phyloP scores from a whole-genome alignment of 2,888 invertebrate species.

The Campoplex capitator region DNA sequence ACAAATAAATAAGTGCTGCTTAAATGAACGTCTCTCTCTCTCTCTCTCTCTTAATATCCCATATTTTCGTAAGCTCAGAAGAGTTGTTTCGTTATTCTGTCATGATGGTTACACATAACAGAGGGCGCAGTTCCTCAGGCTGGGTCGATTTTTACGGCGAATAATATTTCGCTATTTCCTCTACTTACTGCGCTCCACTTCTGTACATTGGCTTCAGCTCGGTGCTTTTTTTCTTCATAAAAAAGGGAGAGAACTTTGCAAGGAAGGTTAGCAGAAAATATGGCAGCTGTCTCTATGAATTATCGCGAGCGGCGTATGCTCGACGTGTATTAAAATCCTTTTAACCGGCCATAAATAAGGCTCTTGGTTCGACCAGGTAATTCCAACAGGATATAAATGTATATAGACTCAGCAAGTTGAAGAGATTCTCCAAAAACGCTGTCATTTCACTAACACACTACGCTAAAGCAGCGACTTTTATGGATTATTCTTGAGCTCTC shows the following conservation, averaged over 20 bases:
- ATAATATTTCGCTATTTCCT: constrained; percentile 34
- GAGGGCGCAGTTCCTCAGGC: background rate
- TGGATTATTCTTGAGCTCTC: background rate
- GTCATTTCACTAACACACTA: background rate
- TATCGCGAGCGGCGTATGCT: constrained; percentile 72
- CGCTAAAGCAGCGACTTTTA: too few relatives aligned
- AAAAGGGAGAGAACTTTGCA: constrained; percentile 23
- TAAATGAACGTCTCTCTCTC: background rate
- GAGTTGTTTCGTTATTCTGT: constrained; percentile 14
- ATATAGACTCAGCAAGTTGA: constrained; percentile 44
- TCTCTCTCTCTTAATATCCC: background rate
- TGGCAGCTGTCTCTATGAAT: constrained; percentile 76
- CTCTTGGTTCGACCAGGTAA: constrained; percentile 73
- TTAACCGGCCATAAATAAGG: constrained; percentile 81
- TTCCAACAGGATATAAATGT: constrained; percentile 74
- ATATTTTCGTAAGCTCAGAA: background rate
- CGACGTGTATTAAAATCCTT: constrained; percentile 80
- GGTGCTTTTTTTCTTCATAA: background rate
- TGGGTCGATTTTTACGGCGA: constrained; percentile 61
- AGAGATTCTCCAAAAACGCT: constrained; percentile 52
- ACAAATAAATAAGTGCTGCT: background rate
- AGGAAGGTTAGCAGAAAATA: constrained; percentile 69
- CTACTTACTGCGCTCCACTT: constrained; percentile 50
- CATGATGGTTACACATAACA: constrained; percentile 33
- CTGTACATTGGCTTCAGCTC: constrained; percentile 5